Conservation (phyloP, 2,797 vertebrate genomes). For the Galago senegalensis region DNA sequence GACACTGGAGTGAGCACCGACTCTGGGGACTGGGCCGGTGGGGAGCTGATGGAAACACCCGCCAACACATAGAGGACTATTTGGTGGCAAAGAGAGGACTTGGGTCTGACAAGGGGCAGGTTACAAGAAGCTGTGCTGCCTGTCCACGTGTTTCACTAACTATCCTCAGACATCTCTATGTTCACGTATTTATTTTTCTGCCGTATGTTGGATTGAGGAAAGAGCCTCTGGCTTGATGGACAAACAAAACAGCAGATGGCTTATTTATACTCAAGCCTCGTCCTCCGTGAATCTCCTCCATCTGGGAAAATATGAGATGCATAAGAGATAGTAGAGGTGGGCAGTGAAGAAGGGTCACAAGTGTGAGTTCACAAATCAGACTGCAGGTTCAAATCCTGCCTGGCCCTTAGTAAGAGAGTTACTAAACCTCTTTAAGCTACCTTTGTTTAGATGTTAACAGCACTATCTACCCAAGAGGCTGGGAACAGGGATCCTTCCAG, state of each 20-base stretch:
- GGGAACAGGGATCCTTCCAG: not conserved
- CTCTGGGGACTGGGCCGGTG: not conserved
- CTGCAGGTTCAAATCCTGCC: not conserved
- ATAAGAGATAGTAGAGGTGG: not conserved
- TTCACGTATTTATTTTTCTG: not conserved
- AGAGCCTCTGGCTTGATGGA: not conserved
- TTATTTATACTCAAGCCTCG: not conserved
- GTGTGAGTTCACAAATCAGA: not conserved
- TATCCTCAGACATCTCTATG: not conserved
- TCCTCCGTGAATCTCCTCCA: not conserved
- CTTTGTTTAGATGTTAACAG: not conserved
- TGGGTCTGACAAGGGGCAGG: not conserved
- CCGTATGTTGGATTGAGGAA: not conserved
- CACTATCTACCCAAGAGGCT: not conserved
- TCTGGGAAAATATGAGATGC: not conserved
- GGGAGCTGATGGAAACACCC: not conserved
- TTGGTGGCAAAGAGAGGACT: not conserved
- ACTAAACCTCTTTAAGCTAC: not conserved
- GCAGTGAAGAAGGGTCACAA: not conserved
- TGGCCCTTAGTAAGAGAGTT: not conserved
- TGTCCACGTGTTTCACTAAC: not conserved
- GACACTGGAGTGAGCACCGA: not conserved
- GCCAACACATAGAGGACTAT: not conserved
- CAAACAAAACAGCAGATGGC: not conserved
- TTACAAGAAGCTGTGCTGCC: not conserved